A percentile compares a stretch with the other conserved stretches of the same genome.
These are phyloP conservation scores for Synaphobranchus kaupii DNA, from an alignment of 2,797 vertebrate species.

Conservation along the genomic window DNA sequence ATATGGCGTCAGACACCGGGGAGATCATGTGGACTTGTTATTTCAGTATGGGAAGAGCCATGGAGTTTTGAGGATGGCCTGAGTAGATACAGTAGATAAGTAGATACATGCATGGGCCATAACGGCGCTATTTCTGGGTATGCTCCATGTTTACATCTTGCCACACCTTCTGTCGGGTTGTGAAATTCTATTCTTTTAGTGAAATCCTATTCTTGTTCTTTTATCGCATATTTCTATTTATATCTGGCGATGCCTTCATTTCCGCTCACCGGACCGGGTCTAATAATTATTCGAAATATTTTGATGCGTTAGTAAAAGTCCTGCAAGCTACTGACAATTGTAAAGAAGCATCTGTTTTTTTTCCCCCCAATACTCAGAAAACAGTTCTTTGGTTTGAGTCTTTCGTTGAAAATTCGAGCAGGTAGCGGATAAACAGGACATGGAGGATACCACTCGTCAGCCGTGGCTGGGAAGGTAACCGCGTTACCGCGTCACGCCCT, in stretches of 20 bases:
- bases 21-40: not conserved
- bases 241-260: too few species aligned
- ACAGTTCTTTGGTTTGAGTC: too few species aligned
- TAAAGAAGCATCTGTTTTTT: too few species aligned
- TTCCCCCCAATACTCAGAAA: too few species aligned
- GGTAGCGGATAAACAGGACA: conserved; percentile 45
- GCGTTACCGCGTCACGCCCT: conserved; percentile 15
- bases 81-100: too few species aligned
- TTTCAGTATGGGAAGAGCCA: not conserved
- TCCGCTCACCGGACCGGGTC: too few species aligned
- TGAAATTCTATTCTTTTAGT: too few species aligned
- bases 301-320: too few species aligned
- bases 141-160: not conserved
- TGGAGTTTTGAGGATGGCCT: not conserved
- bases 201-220: not conserved
- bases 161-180: not conserved
- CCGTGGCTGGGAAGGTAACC: not conserved
- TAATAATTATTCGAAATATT: too few species aligned
- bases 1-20: not conserved
- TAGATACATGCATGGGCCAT: not conserved
- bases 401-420: not conserved
- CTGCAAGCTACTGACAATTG: too few species aligned
- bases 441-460: conserved; percentile 16
- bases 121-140: not conserved
- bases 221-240: not conserved